These are phyloP conservation scores for Phymanthus crucifer DNA, from an alignment of 92 coral and sea anemone species.

Conservation along the genomic window DNA sequence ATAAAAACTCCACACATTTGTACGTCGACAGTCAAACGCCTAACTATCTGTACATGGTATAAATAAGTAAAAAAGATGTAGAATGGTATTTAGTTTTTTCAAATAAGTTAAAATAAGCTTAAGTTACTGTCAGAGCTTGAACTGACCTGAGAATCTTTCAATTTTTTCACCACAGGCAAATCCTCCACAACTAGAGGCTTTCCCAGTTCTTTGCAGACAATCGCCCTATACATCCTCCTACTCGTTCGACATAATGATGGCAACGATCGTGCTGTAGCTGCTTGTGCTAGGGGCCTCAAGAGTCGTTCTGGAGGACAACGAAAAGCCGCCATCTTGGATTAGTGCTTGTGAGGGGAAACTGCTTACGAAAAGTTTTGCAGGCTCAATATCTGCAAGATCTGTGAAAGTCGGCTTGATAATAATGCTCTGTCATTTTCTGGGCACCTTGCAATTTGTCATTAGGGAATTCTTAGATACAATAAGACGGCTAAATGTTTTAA, in stretches of 20 bases:
- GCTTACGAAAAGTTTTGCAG: not conserved
- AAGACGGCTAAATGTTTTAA: not conserved
- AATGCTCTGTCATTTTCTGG: too few relatives aligned
- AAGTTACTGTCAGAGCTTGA: too few relatives aligned
- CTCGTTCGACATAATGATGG: conserved; percentile 30
- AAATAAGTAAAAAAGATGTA: not conserved
- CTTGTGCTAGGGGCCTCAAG: conserved; percentile 68
- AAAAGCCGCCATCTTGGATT: conserved; percentile 77
- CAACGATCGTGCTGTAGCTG: conserved; percentile 49
- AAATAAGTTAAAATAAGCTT: not conserved
- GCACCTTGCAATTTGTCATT: too few relatives aligned
- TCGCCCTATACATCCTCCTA: conserved; percentile 81
- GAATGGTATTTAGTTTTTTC: too few relatives aligned
- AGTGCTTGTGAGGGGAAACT: not conserved
- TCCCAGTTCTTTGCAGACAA: conserved; percentile 81
- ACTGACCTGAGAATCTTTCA: conserved; percentile 58
- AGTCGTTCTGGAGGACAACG: conserved; percentile 88
- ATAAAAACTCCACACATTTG: too few relatives aligned
- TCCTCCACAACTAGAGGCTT: conserved; percentile 78
- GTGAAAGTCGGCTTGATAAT: too few relatives aligned
- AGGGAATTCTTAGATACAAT: not conserved
- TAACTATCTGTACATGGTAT: not conserved
- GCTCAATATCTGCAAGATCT: too few relatives aligned
- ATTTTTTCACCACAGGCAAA: conserved; percentile 53
- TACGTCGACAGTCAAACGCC: not conserved